phyloP scores from a whole-genome alignment of 2,888 invertebrate species.

The Platypus cylindrus region DNA sequence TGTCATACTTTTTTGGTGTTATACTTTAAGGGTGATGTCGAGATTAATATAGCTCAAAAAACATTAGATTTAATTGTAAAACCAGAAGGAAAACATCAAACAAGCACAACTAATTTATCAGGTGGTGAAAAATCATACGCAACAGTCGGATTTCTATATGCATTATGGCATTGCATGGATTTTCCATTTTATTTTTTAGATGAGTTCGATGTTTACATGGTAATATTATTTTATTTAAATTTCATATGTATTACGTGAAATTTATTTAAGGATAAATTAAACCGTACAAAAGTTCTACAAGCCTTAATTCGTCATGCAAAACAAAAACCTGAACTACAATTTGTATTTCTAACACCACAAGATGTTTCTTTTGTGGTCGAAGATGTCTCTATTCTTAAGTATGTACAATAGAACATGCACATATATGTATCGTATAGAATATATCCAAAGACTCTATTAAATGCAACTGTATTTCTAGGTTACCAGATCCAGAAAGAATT shows the following conservation, averaged over 20 bases:
- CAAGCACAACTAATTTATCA: constrained; percentile 58
- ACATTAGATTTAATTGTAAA: constrained; percentile 41
- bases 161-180: constrained; percentile 85
- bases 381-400: constrained; percentile 27
- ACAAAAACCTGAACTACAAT: constrained; percentile 56
- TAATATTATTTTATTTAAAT: constrained; percentile 26
- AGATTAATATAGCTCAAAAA: constrained; percentile 38
- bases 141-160: constrained; percentile 86
- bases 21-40: constrained; percentile 40
- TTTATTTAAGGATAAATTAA: constrained; percentile 61
- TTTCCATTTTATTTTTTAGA: constrained; percentile 90
- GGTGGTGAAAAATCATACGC: constrained; percentile 94
- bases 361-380: constrained; percentile 44
- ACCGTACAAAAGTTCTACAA: constrained; percentile 65
- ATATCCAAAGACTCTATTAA: constrained; percentile 14
- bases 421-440: constrained; percentile 19
- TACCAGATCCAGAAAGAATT: constrained; percentile 7
- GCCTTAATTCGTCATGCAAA: constrained; percentile 65
- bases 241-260: background rate
- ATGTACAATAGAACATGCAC: too few relatives aligned
- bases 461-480: constrained; percentile 11
- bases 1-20: constrained; percentile 1
- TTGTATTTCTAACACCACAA: constrained; percentile 82
- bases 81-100: constrained; percentile 38
- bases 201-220: constrained; percentile 97